Percentiles rank a stretch among this genome's conserved stretches.
Conservation (phyloP, 2,797 vertebrate species). For the Aplochiton taeniatus region DNA sequence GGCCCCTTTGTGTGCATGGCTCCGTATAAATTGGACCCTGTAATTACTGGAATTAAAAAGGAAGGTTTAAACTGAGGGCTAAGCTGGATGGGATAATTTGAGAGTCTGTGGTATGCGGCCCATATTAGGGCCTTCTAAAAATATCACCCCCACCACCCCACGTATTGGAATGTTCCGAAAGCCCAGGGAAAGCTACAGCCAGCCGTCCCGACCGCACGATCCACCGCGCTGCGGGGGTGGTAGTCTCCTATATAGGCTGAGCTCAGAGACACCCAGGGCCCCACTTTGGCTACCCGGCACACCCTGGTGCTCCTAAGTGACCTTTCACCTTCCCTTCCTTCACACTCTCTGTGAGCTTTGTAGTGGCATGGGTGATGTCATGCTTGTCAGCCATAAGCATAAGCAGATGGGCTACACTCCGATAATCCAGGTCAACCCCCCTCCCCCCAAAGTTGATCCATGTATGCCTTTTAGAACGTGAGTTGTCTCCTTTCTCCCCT, state of each 20-base stretch:
- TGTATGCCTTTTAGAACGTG: slow-evolving; percentile 29
- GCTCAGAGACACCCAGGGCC: slow-evolving; percentile 45
- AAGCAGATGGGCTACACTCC: slow-evolving; percentile 49
- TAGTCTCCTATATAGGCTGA: slow-evolving; percentile 51
- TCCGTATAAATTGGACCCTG: slow-evolving; percentile 86
- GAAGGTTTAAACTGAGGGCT: slow-evolving; percentile 87
- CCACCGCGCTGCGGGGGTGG: slow-evolving; percentile 64
- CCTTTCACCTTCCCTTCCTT: slow-evolving; percentile 56
- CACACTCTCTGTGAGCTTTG: slow-evolving; percentile 39
- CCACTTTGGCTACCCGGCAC: slow-evolving; percentile 39
- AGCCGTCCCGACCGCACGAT: slow-evolving; percentile 71
- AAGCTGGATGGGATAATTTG: slow-evolving; percentile 87
- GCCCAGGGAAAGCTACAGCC: slow-evolving; percentile 76
- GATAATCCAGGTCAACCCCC: slow-evolving; percentile 31
- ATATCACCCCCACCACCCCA: slow-evolving; percentile 81
- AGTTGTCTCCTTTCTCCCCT: slow-evolving; percentile 14
- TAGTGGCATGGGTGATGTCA: slow-evolving; percentile 48
- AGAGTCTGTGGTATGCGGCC: slow-evolving; percentile 87
- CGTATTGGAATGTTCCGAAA: slow-evolving; percentile 84
- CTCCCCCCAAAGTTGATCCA: slow-evolving; percentile 32
- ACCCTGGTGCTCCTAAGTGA: slow-evolving; percentile 34
- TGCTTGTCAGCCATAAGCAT: slow-evolving; percentile 51
- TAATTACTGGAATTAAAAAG: slow-evolving; percentile 90
- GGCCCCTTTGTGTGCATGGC: slow-evolving; percentile 82
- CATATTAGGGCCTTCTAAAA: slow-evolving; percentile 89